These are phyloP conservation scores for Sarcophaga peregrina DNA, from an alignment of 1,140 invertebrate genomes.

Conservation along the genomic window DNA sequence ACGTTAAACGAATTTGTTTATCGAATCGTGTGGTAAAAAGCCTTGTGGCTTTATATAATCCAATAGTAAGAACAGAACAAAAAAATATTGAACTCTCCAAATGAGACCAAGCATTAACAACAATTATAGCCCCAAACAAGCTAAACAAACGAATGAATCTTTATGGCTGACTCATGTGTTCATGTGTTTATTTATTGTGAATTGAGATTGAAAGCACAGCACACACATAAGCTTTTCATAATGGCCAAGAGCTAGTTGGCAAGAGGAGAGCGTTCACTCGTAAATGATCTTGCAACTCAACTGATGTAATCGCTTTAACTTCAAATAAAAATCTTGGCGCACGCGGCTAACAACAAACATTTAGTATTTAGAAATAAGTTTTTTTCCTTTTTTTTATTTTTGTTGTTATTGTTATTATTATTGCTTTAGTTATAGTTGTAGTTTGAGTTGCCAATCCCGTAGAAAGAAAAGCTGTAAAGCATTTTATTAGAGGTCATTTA, in stretches of 20 bases:
- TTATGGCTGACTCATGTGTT: neutral
- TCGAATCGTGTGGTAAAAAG: slow-evolving; percentile 13
- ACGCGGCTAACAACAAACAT: slow-evolving; percentile 38
- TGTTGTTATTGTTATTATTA: neutral
- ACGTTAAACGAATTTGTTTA: slow-evolving; percentile 18
- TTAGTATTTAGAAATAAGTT: neutral
- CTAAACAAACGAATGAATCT: neutral
- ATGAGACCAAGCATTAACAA: neutral
- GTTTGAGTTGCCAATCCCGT: slow-evolving; percentile 25
- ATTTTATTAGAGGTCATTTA: slow-evolving; percentile 37
- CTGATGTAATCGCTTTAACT: slow-evolving; percentile 28
- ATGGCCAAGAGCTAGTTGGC: too few relatives aligned
- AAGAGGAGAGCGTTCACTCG: neutral
- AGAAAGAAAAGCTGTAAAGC: slow-evolving; percentile 24
- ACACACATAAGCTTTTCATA: too few relatives aligned
- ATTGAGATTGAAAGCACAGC: neutral
- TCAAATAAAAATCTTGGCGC: slow-evolving; percentile 36
- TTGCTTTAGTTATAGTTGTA: neutral
- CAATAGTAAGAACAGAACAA: neutral
- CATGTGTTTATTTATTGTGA: neutral
- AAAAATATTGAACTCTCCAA: slow-evolving; percentile 9
- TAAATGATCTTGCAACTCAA: slow-evolving; percentile 20
- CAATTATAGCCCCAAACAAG: neutral
- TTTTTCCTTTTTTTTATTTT: slow-evolving; percentile 10
- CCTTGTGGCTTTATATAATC: slow-evolving; percentile 25